phyloP scores from a whole-genome alignment of 2,113 vertebrate genomes.

The Craseonycteris thonglongyai region DNA sequence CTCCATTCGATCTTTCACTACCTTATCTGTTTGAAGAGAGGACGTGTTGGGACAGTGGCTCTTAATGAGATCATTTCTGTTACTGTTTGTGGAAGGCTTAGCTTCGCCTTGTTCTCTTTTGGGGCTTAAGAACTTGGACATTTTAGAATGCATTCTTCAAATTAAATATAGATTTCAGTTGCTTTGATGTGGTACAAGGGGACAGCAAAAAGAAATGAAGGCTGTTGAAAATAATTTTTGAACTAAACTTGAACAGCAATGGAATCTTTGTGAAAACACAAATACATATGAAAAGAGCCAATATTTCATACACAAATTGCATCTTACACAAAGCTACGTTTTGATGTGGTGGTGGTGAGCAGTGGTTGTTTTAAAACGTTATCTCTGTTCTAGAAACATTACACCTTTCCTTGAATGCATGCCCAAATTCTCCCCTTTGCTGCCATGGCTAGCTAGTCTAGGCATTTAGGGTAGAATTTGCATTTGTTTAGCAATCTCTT shows the following conservation, averaged over 20 bases:
- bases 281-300: neutral
- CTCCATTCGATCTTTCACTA: neutral
- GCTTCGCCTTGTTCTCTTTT: slow-evolving; percentile 20
- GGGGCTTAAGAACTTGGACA: neutral
- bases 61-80: slow-evolving; percentile 27
- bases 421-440: neutral
- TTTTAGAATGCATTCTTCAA: slow-evolving; percentile 41
- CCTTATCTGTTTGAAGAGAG: slow-evolving; percentile 23
- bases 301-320: neutral
- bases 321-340: neutral
- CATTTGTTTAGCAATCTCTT: slow-evolving; percentile 31
- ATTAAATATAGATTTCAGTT: neutral
- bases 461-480: neutral
- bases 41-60: slow-evolving; percentile 2
- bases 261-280: neutral
- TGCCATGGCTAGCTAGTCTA: neutral
- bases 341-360: neutral
- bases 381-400: neutral
- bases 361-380: slow-evolving; percentile 6
- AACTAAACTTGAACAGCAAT: neutral
- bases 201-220: neutral
- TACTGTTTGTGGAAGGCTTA: slow-evolving; percentile 6
- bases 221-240: neutral
- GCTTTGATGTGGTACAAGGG: neutral
- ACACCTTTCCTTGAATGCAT: neutral